Evolutionary conservation across 2,888 invertebrate genomes (phyloP).

Genomic region (Amaurobius ferox): DNA sequence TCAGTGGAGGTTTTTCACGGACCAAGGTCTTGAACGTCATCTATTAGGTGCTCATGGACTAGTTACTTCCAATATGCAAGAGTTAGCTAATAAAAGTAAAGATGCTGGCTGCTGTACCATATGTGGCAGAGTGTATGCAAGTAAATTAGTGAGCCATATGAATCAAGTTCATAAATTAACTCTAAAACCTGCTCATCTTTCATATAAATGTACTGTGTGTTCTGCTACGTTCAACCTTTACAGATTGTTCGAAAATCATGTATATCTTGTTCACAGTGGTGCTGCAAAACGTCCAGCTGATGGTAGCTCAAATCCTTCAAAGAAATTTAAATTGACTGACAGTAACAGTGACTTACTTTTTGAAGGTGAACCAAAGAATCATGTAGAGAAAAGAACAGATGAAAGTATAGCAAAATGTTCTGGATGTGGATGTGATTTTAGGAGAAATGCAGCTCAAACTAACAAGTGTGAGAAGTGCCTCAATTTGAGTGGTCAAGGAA

Average conservation of each 20-base stretch:
- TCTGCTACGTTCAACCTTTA: constrained; percentile 97
- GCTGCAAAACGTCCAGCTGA: constrained; percentile 76
- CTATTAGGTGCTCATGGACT: constrained; percentile 94
- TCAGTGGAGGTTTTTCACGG: constrained; percentile 97
- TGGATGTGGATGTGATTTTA: constrained; percentile 39
- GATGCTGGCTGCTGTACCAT: constrained; percentile 96
- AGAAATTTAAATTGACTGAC: constrained; percentile 26
- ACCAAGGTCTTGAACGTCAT: constrained; percentile 96
- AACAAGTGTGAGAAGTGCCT: constrained; percentile 69
- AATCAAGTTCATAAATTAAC: constrained; percentile 92
- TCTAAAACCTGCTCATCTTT: constrained; percentile 92
- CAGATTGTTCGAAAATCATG: constrained; percentile 95
- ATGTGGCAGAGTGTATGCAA: constrained; percentile 95
- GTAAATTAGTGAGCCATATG: constrained; percentile 94
- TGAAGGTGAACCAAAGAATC: constrained; percentile 28
- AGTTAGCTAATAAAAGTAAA: constrained; percentile 94
- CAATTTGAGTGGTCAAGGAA: constrained; percentile 51
- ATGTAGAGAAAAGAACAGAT: constrained; percentile 22
- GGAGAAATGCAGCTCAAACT: constrained; percentile 23
- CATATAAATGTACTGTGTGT: constrained; percentile 96
- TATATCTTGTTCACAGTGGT: constrained; percentile 93
- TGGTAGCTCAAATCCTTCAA: constrained; percentile 53
- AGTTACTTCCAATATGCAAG: constrained; percentile 96
- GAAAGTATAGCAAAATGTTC: constrained; percentile 44
- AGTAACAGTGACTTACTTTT: not conserved